Evolutionary conservation across 2,797 vertebrate genomes (phyloP), one percentile per base, ranked within the genome.

Genomic region (Hypotaenidia philippensis): DNA sequence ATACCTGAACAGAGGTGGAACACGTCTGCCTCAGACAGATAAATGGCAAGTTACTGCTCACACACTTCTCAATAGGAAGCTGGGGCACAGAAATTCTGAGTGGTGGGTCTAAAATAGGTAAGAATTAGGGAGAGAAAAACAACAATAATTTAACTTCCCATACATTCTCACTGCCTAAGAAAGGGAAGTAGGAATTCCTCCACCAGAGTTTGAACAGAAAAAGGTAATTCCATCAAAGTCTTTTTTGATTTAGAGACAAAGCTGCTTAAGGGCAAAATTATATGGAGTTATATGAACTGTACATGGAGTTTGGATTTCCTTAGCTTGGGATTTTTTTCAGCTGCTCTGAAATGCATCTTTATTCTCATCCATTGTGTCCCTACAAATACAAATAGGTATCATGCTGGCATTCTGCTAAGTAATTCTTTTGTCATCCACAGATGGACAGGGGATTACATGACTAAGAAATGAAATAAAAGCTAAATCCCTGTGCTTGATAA

Each of bases 351-450:
- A 96, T 71, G 2, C 40, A 66, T 93, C 84, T 80, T 84, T 93
- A 47, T 89, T 74, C 53, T 75, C 80, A 65, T 20, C 61, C 36
- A 78, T 89, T 88, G 72, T 92, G 47, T 52, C 8, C 34, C 31
- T 32, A 41, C 57, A 86, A 76, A 89, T 71, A 86, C 27, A 94
- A 93, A 64, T 59, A 92, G 81, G 78, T 95, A 94, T 95, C 92
- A 81, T 63, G 69, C 60, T 78, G 57, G 38, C 65, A 91, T 77
- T 85, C 78, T 68, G 38, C 87, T 90, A 63, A 93, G 61, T 93
- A 96, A 83, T 83, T 92, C 91, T 87, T 91, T 89, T 96, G 94
- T 95, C 84, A 91, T 88, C 87, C 82, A 83, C 87, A 96, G 92
- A 93, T 87, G 87, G 76, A 80, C 76, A 86, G 61, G 38, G 69